These are phyloP conservation scores for Canis aureus DNA, from an alignment of 2,113 vertebrate species.

Conservation along the genomic window DNA sequence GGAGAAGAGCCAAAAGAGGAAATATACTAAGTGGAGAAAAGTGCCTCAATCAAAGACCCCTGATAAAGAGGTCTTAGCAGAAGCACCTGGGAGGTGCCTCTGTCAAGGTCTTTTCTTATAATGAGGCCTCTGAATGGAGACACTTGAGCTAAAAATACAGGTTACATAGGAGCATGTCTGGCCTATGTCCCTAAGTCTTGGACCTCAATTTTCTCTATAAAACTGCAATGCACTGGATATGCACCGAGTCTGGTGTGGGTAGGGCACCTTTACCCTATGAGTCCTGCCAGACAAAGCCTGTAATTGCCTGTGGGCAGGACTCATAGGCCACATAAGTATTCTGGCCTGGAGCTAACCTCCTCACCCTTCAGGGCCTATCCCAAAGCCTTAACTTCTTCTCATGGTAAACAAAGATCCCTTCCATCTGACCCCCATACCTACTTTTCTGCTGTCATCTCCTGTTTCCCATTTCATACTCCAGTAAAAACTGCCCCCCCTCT, in stretches of 20 bases:
- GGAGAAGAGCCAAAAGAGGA: neutral
- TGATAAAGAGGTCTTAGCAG: neutral
- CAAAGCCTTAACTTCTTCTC: neutral
- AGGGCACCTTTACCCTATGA: neutral
- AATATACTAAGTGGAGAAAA: neutral
- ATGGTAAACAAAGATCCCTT: neutral
- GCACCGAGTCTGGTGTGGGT: neutral
- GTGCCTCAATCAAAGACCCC: neutral
- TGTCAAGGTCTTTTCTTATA: neutral
- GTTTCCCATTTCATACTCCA: neutral
- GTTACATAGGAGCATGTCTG: neutral
- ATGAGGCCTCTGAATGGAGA: neutral
- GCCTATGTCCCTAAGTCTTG: neutral
- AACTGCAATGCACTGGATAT: neutral
- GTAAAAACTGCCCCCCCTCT: neutral
- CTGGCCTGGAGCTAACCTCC: neutral
- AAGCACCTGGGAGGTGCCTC: neutral
- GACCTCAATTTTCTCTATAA: constrained; percentile 5
- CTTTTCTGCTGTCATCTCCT: neutral
- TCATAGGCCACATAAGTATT: neutral
- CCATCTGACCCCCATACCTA: neutral
- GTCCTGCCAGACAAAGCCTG: neutral
- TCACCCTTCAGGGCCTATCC: neutral
- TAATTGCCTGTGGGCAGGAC: neutral
- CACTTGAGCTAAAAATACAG: neutral